Percentiles rank a stretch among this genome's conserved stretches.
These are phyloP conservation scores for Enchytraeus crypticus DNA, from an alignment of 2,888 invertebrate genomes.

Conservation along the genomic window DNA sequence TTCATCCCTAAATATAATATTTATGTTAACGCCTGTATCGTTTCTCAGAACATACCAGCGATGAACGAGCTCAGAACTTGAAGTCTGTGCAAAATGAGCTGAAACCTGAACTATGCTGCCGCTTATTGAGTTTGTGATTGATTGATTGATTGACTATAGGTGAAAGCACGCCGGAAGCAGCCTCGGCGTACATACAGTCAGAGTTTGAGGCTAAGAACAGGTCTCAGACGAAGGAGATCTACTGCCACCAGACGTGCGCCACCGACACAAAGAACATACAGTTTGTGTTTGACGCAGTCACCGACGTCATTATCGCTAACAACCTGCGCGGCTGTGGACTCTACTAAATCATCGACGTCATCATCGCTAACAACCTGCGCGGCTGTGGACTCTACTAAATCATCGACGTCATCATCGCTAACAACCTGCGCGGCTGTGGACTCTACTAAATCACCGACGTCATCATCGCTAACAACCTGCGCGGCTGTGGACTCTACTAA, in stretches of 20 bases:
- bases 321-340: slow-evolving; percentile 98
- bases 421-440: too few species aligned
- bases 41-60: too few species aligned
- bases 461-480: slow-evolving; percentile 98
- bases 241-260: slow-evolving; percentile 99
- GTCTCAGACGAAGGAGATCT: slow-evolving; percentile 86
- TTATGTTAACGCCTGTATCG: too few species aligned
- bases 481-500: slow-evolving; percentile 96
- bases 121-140: too few species aligned
- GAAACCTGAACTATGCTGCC: too few species aligned
- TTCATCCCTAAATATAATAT: too few species aligned
- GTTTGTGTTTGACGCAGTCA: slow-evolving; percentile 99
- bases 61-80: too few species aligned
- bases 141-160: slow-evolving; percentile 28
- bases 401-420: too few species aligned
- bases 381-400: too few species aligned
- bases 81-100: too few species aligned
- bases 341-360: too few species aligned
- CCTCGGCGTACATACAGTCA: slow-evolving; percentile 98
- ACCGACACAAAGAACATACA: slow-evolving; percentile 99
- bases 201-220: slow-evolving; percentile 99
- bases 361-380: too few species aligned
- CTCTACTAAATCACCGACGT: slow-evolving; percentile 99
- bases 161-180: slow-evolving; percentile 72
- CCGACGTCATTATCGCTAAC: slow-evolving; percentile 99